Evolutionary conservation across 2,888 invertebrate genomes (phyloP).

Genomic region (Meiosimyza platycephala): DNA sequence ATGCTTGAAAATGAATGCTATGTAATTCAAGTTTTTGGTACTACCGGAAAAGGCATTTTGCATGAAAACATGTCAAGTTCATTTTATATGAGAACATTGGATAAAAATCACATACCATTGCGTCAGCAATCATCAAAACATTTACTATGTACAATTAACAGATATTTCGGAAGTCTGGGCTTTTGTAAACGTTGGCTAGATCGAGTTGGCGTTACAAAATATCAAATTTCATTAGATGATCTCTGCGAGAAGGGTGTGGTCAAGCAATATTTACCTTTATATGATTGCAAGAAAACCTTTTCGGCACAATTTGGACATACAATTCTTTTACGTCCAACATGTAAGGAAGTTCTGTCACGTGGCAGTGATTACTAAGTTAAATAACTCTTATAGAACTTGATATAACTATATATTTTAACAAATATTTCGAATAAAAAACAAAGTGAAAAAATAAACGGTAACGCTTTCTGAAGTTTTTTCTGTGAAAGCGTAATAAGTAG

Average conservation of each 20-base stretch:
- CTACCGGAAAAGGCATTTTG: slow-evolving; percentile 90
- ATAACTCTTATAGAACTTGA: too few relatives aligned
- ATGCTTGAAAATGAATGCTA: slow-evolving; percentile 99
- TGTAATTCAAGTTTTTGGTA: slow-evolving; percentile 98
- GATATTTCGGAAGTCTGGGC: slow-evolving; percentile 94
- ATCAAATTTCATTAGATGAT: slow-evolving; percentile 96
- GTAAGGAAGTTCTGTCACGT: slow-evolving; percentile 95
- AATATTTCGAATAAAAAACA: too few relatives aligned
- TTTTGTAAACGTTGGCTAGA: slow-evolving; percentile 98
- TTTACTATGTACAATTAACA: slow-evolving; percentile 88
- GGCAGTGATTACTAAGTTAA: slow-evolving; percentile 82
- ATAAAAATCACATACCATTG: slow-evolving; percentile 88
- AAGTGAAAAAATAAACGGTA: too few relatives aligned
- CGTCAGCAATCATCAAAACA: slow-evolving; percentile 93
- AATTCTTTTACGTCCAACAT: slow-evolving; percentile 92
- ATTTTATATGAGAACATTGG: slow-evolving; percentile 98
- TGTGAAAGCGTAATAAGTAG: too few relatives aligned
- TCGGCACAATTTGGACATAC: slow-evolving; percentile 99
- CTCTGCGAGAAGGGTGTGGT: slow-evolving; percentile 95
- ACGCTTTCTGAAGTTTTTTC: too few relatives aligned
- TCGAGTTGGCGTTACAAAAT: slow-evolving; percentile 92
- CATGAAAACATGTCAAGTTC: slow-evolving; percentile 98
- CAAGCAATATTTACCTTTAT: slow-evolving; percentile 96
- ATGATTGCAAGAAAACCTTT: slow-evolving; percentile 94
- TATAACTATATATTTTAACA: too few relatives aligned